Conservation (phyloP, 2,888 invertebrate genomes). For the Cyclophora albipunctata region DNA sequence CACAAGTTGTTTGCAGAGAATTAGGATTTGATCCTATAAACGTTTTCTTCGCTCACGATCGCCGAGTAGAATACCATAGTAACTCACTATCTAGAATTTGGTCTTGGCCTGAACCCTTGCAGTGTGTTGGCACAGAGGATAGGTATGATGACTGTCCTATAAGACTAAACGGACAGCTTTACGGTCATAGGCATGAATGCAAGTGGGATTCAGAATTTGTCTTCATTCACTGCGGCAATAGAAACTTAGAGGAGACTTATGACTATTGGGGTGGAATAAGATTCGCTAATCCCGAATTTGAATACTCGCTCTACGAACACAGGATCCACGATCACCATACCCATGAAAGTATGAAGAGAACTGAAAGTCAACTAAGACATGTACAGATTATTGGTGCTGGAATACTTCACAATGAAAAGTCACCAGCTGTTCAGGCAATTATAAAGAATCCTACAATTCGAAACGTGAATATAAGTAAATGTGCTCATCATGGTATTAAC, state of each 20-base stretch:
- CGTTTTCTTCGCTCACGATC: slow-evolving; percentile 89
- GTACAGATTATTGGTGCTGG: slow-evolving; percentile 95
- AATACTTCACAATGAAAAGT: slow-evolving; percentile 94
- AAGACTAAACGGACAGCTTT: slow-evolving; percentile 91
- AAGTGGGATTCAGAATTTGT: slow-evolving; percentile 94
- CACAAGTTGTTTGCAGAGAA: slow-evolving; percentile 96
- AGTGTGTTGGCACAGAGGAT: slow-evolving; percentile 85
- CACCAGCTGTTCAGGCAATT: slow-evolving; percentile 92
- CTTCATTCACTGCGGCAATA: slow-evolving; percentile 91
- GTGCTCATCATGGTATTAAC: slow-evolving; percentile 94
- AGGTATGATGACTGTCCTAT: slow-evolving; percentile 89
- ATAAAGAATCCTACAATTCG: slow-evolving; percentile 88
- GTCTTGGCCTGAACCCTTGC: slow-evolving; percentile 96
- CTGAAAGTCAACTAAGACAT: slow-evolving; percentile 86
- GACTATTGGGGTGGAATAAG: slow-evolving; percentile 98
- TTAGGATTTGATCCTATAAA: slow-evolving; percentile 92
- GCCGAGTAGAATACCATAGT: slow-evolving; percentile 91
- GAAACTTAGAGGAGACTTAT: slow-evolving; percentile 77
- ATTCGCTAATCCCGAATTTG: slow-evolving; percentile 92
- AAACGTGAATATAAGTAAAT: slow-evolving; percentile 87
- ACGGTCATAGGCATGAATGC: slow-evolving; percentile 89
- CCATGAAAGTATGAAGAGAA: slow-evolving; percentile 79
- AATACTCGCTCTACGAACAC: slow-evolving; percentile 87
- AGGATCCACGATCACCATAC: slow-evolving; percentile 88
- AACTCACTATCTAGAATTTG: slow-evolving; percentile 90